Base-by-base conservation (phyloP, 1,140 invertebrate species). In the Listronotus oregonensis region DNA sequence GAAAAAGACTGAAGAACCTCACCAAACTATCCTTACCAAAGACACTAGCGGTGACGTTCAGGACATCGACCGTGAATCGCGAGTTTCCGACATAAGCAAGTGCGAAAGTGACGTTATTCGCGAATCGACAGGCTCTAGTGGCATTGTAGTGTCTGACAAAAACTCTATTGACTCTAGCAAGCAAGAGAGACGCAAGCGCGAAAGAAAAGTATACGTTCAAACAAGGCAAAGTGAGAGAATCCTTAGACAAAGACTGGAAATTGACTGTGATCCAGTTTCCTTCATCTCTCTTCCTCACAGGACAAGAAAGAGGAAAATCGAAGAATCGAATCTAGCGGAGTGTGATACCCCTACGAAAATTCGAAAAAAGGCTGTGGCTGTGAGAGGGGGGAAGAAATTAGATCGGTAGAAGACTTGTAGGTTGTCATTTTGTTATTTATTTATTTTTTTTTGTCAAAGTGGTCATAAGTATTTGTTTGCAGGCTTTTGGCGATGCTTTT, bases 211-310 rank as follows among this genome's bases (percentile, higher is more conserved):
- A 43, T 73, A 73, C 47, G 70, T 74, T 32, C 71, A 74, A 50
- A 73, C 74, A 6, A 64, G 77, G 50, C 74, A 75, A 59, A 78
- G 77, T 62, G 77, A 78, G 57, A 62, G 77, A 40, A 77, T 78
- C 32, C 70, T 74, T 31, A 59, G 70, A 55, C 71, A 73, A 68
- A 61, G 76, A 51, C 60, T 72, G 49, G 75, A 76, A 69, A 73
- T 78, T 21, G 76, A 77, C 60, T 46, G 67, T 55, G 71, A 75
- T 55, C 73, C 75, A 6, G 18, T 72, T 40, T 64, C 56, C 42
- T 70, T 72, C 52, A 51, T 67, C 21, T 76, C 49, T 49, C 55
- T 76, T 15, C 70, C 71, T 12, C 49, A 69, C 50, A 56, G 68
- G 31, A 77, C 65, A 21, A 67, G 72, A 42, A 78, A 77, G 62